These are phyloP conservation scores for Zoanthus solanderi DNA, from an alignment of 92 coral and sea anemone genomes.

Conservation along the genomic window DNA sequence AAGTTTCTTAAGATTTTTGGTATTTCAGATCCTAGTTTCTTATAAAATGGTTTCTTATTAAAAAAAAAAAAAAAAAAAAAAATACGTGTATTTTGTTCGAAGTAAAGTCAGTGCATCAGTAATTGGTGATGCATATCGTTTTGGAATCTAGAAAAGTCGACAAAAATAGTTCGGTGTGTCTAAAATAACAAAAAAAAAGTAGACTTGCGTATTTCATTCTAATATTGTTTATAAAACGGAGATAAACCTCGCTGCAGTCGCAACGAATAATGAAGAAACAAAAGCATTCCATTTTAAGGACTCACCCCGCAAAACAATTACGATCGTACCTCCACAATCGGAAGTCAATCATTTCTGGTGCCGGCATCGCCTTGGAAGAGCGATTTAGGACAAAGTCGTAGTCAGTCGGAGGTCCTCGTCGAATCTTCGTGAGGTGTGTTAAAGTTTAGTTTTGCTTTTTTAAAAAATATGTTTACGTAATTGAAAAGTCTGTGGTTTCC, in stretches of 20 bases:
- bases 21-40: too few species aligned
- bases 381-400: background rate
- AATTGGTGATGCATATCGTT: background rate
- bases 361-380: background rate
- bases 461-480: background rate
- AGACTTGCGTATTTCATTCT: background rate
- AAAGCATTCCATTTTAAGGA: background rate
- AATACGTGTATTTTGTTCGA: background rate
- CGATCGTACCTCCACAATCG: background rate
- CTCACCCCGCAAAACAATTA: background rate
- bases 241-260: background rate
- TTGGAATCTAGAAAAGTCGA: background rate
- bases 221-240: background rate
- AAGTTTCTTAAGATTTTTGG: too few species aligned
- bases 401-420: conserved; percentile 13
- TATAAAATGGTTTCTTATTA: too few species aligned
- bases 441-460: background rate
- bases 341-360: background rate
- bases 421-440: conserved; percentile 14
- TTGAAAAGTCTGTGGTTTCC: conserved; percentile 18
- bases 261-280: background rate
- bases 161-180: background rate
- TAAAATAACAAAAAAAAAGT: background rate
- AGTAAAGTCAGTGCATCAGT: background rate
- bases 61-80: too few species aligned